phyloP scores from a whole-genome alignment of 2,113 vertebrate species.

The Procapra przewalskii region DNA sequence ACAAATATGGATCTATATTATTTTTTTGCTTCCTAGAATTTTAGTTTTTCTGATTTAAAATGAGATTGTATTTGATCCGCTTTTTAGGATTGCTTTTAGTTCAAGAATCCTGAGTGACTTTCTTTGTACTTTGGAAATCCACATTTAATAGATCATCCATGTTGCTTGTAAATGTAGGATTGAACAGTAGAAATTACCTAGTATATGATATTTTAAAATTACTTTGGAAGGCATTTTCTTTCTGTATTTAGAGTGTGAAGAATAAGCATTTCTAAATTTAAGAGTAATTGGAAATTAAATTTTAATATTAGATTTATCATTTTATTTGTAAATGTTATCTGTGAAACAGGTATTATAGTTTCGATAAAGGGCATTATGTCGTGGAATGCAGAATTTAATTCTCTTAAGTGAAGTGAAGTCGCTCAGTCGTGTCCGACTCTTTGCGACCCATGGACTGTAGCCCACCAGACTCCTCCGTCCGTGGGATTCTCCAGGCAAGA shows the following conservation, averaged over 20 bases:
- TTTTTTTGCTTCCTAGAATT: neutral
- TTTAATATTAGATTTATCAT: neutral
- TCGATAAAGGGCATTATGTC: neutral
- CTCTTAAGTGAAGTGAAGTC: neutral
- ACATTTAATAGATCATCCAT: neutral
- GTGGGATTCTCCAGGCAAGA: too few relatives aligned
- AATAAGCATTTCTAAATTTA: neutral
- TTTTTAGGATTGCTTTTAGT: neutral
- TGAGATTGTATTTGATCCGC: neutral
- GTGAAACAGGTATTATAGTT: neutral
- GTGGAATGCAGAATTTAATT: neutral
- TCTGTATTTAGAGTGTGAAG: neutral
- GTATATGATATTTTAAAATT: neutral
- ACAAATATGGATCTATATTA: neutral
- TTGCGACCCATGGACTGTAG: too few relatives aligned
- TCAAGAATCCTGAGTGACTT: neutral
- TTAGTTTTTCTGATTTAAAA: slow-evolving; percentile 11
- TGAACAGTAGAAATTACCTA: neutral
- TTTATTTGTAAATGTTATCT: slow-evolving; percentile 27
- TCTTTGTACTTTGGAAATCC: neutral
- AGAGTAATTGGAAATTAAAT: slow-evolving; percentile 34
- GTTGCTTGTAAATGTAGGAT: neutral
- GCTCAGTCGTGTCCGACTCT: too few relatives aligned
- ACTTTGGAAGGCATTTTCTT: neutral
- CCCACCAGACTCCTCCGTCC: too few relatives aligned